These are phyloP conservation scores for Dryobotodes eremita DNA, from an alignment of 2,888 invertebrate species.

Conservation along the genomic window DNA sequence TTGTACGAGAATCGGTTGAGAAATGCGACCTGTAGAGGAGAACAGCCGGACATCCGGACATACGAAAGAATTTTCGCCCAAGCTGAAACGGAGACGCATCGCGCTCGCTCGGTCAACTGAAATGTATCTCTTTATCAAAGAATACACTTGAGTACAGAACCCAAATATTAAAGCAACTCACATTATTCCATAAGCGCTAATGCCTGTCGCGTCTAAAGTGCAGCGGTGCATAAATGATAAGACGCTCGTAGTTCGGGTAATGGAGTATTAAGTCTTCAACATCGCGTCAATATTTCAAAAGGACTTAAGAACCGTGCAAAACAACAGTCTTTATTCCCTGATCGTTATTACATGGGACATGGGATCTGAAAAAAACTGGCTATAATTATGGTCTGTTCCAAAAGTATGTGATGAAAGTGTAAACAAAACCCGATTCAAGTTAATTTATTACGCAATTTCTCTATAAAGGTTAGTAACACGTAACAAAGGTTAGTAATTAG, in stretches of 20 bases:
- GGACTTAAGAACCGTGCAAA: constrained; percentile 1
- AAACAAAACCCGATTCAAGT: no score
- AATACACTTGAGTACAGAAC: neutral
- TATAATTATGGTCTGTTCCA: neutral
- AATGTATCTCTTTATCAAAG: neutral
- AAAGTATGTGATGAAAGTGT: neutral
- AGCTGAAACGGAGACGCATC: no score
- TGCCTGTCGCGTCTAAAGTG: constrained; percentile 36
- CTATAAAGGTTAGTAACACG: no score
- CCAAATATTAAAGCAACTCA: neutral
- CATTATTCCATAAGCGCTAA: constrained; percentile 24
- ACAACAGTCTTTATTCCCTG: neutral
- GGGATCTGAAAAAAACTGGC: neutral
- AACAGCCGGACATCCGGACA: no score
- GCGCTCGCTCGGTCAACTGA: no score
- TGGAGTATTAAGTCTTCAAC: constrained; percentile 49
- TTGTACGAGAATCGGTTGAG: no score
- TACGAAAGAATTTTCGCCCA: no score
- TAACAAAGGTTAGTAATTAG: no score
- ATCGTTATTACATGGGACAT: neutral
- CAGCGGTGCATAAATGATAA: constrained; percentile 57
- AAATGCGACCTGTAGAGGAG: no score
- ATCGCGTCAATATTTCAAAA: constrained; percentile 19
- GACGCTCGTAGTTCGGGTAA: constrained; percentile 28
- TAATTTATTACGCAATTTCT: no score